Percentiles rank a stretch among this genome's conserved stretches.
Evolutionary conservation across 92 coral and sea anemone genomes (phyloP).

Genomic region (Montipora capitata): DNA sequence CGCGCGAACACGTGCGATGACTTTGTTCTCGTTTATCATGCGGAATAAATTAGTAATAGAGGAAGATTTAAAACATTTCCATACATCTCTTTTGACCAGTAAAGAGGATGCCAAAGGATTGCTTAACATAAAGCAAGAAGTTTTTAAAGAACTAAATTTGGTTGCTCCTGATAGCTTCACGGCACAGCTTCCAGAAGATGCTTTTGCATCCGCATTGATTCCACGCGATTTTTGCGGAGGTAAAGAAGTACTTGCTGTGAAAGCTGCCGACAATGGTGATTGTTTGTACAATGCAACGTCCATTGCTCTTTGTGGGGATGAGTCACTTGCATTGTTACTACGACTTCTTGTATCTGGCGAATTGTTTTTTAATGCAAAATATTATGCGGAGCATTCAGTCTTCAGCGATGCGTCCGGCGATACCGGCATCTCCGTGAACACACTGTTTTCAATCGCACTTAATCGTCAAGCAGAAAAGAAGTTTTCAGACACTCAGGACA

Average conservation of each 20-base stretch:
- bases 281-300: constrained; percentile 64
- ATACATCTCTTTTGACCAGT: no score
- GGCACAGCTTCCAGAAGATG: constrained; percentile 15
- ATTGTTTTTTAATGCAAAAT: constrained; percentile 43
- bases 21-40: no score
- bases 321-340: constrained; percentile 50
- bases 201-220: not conserved
- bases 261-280: constrained; percentile 56
- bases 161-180: no score
- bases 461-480: constrained; percentile 7
- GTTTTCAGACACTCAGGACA: no score
- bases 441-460: constrained; percentile 45
- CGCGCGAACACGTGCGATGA: no score
- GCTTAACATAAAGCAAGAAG: no score
- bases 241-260: constrained; percentile 37
- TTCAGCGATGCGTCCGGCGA: not conserved
- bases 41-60: no score
- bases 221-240: constrained; percentile 17
- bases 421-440: not conserved
- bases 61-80: no score
- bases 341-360: constrained; percentile 62
- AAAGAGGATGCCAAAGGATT: no score
- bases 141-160: no score
- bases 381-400: constrained; percentile 50
- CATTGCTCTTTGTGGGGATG: constrained; percentile 53